phyloP scores from a whole-genome alignment of 2,888 invertebrate species.

The Syritta pipiens region DNA sequence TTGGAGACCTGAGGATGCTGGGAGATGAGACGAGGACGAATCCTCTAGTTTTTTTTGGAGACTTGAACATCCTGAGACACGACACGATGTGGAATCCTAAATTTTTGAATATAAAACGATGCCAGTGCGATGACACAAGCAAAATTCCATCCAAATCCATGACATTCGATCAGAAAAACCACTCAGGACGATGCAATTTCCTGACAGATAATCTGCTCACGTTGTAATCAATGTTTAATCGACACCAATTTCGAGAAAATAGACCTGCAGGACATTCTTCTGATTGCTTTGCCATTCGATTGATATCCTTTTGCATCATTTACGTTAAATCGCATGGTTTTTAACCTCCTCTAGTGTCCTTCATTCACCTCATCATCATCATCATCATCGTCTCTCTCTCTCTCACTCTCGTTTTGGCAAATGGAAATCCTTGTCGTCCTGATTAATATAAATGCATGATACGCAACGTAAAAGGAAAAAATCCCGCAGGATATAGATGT shows the following conservation, averaged over 20 bases:
- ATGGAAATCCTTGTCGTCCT: slow-evolving; percentile 37
- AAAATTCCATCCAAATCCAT: slow-evolving; percentile 11
- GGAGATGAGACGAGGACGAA: too few relatives aligned
- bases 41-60: too few relatives aligned
- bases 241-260: slow-evolving; percentile 34
- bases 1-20: too few relatives aligned
- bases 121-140: too few relatives aligned
- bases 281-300: slow-evolving; percentile 44
- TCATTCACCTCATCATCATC: too few relatives aligned
- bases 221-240: slow-evolving; percentile 60
- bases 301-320: slow-evolving; percentile 65
- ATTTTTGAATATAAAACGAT: too few relatives aligned
- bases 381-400: neutral
- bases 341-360: neutral
- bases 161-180: neutral
- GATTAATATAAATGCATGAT: slow-evolving; percentile 66
- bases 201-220: slow-evolving; percentile 25
- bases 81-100: too few relatives aligned
- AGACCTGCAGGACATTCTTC: slow-evolving; percentile 23
- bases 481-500: slow-evolving; percentile 55
- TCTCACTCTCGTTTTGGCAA: slow-evolving; percentile 11
- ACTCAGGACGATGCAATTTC: neutral
- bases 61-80: too few relatives aligned
- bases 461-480: slow-evolving; percentile 17
- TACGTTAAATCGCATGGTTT: slow-evolving; percentile 57